Evolutionary conservation across 2,113 vertebrate species (phyloP).

Genomic region (Rissa tridactyla): DNA sequence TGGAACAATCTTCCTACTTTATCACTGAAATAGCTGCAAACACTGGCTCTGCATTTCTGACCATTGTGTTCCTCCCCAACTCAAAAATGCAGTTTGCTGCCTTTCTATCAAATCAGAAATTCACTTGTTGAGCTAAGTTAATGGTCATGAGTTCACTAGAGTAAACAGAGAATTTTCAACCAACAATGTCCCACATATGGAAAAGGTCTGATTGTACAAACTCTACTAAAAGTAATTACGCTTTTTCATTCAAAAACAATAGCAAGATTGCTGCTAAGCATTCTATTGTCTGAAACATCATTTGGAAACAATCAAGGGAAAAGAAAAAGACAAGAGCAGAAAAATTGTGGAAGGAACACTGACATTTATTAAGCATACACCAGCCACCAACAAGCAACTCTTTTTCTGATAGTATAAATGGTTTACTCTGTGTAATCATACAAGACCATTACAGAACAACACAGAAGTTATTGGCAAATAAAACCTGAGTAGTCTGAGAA

Average conservation of each 20-base stretch:
- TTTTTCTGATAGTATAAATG: neutral
- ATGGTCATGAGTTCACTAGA: neutral
- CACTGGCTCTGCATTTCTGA: neutral
- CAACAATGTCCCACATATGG: neutral
- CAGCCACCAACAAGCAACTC: neutral
- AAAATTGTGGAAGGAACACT: neutral
- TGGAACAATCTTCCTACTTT: neutral
- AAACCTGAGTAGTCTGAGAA: neutral
- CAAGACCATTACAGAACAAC: neutral
- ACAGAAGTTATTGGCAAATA: neutral
- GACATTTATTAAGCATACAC: neutral
- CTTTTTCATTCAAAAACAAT: neutral
- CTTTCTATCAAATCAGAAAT: neutral
- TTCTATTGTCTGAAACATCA: slow-evolving; percentile 9
- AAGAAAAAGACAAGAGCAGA: neutral
- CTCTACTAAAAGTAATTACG: neutral
- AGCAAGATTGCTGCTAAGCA: neutral
- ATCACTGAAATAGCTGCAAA: neutral
- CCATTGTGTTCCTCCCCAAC: neutral
- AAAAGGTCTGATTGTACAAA: neutral
- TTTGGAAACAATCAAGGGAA: neutral
- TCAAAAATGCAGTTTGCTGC: neutral
- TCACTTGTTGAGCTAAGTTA: neutral
- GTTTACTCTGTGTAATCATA: neutral
- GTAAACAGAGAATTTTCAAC: neutral